These are phyloP conservation scores for Epsilonema sp. DNA, from an alignment of 2,888 invertebrate genomes.

Conservation along the genomic window DNA sequence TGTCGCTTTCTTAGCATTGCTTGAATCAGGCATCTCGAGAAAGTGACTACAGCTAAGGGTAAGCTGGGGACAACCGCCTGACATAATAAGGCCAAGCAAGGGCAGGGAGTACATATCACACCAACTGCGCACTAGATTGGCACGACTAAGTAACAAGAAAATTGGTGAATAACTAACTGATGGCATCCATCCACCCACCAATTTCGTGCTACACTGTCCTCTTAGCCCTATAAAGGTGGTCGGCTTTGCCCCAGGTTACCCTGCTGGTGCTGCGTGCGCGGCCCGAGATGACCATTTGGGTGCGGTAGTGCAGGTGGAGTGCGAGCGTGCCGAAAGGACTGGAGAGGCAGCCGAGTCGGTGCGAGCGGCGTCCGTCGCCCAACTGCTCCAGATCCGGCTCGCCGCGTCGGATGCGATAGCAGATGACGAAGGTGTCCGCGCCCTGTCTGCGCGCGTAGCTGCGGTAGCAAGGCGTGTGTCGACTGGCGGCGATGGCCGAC, in stretches of 20 bases:
- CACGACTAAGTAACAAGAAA: no score
- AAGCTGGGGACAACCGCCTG: no score
- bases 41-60: no score
- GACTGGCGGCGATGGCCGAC: constrained; percentile 64
- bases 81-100: no score
- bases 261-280: no score
- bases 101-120: no score
- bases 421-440: constrained; percentile 66
- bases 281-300: constrained; percentile 72
- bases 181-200: no score
- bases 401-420: constrained; percentile 51
- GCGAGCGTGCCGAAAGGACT: constrained; percentile 65
- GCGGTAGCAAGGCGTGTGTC: constrained; percentile 79
- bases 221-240: no score
- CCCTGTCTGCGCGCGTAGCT: constrained; percentile 59
- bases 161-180: no score
- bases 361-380: constrained; percentile 59
- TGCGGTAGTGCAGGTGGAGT: constrained; percentile 63
- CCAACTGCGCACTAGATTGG: no score
- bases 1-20: not conserved
- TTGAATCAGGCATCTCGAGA: not conserved
- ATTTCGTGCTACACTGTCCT: no score
- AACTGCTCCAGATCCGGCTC: constrained; percentile 21
- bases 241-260: no score
- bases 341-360: constrained; percentile 61